phyloP scores from a whole-genome alignment of 2,888 invertebrate genomes.

The Xestia sexstrigata region DNA sequence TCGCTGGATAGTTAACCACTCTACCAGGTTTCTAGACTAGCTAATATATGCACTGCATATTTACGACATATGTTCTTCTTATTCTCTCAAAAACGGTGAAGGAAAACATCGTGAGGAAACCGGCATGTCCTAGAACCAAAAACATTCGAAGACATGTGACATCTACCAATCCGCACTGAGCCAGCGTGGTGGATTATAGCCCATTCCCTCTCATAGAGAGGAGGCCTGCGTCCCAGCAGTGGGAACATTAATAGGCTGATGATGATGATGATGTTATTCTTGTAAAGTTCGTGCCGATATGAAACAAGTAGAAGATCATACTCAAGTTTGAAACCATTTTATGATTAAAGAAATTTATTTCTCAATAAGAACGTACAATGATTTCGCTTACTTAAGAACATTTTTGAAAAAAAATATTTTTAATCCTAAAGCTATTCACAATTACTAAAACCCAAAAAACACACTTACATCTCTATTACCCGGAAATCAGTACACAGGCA shows the following conservation, averaged over 20 bases:
- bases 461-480: conserved; percentile 70
- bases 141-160: too few relatives aligned
- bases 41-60: not conserved
- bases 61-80: not conserved
- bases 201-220: too few relatives aligned
- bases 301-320: not conserved
- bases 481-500: conserved; percentile 71
- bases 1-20: not conserved
- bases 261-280: not conserved
- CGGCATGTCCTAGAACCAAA: too few relatives aligned
- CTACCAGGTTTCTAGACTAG: rapidly evolving
- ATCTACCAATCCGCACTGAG: too few relatives aligned
- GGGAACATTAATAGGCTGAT: too few relatives aligned
- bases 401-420: not conserved
- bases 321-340: not conserved
- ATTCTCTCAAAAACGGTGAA: too few relatives aligned
- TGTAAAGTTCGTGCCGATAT: not conserved
- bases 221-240: too few relatives aligned
- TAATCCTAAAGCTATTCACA: not conserved
- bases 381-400: too few relatives aligned
- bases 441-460: conserved; percentile 45
- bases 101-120: too few relatives aligned
- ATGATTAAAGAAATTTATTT: too few relatives aligned
- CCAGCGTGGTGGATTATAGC: too few relatives aligned
- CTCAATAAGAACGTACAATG: too few relatives aligned